Evolutionary conservation across 2,888 invertebrate genomes (phyloP).

Genomic region (Polydesmus complanatus): DNA sequence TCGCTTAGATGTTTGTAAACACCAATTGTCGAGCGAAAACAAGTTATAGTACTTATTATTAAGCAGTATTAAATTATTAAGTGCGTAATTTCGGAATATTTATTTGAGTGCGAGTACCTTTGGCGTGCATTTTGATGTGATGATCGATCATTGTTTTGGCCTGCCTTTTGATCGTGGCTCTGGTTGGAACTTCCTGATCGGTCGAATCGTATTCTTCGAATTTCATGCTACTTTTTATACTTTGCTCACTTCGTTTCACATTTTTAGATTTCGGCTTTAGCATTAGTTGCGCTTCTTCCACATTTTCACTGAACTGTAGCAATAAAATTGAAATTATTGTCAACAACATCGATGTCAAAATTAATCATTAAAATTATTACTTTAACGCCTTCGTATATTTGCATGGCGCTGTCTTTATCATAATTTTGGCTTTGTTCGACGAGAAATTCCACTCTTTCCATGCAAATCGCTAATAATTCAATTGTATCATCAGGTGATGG

Average conservation of each 20-base stretch:
- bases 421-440: constrained; percentile 11
- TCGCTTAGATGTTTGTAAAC: neutral
- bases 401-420: constrained; percentile 4
- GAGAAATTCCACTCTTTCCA: constrained; percentile 8
- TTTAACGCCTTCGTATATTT: constrained; percentile 11
- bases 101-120: constrained; percentile 5
- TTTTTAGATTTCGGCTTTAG: constrained; percentile 10
- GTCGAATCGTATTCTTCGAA: constrained; percentile 5
- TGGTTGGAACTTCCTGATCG: constrained; percentile 14
- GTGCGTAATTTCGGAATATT: neutral
- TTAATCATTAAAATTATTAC: constrained; percentile 1
- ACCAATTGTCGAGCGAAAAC: neutral
- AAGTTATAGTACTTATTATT: neutral
- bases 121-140: constrained; percentile 12
- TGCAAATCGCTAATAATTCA: constrained; percentile 8
- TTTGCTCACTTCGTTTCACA: neutral
- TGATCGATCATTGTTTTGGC: constrained; percentile 10
- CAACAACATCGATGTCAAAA: neutral
- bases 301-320: constrained; percentile 12
- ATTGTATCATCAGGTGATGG: constrained; percentile 11
- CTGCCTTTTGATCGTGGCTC: constrained; percentile 12
- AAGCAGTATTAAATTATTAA: neutral
- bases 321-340: neutral
- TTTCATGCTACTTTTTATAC: neutral
- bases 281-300: constrained; percentile 11